A percentile compares a stretch with the other conserved stretches of the same genome.
Conservation (phyloP, 2,113 vertebrate species). For the Cochlearius cochlearius region DNA sequence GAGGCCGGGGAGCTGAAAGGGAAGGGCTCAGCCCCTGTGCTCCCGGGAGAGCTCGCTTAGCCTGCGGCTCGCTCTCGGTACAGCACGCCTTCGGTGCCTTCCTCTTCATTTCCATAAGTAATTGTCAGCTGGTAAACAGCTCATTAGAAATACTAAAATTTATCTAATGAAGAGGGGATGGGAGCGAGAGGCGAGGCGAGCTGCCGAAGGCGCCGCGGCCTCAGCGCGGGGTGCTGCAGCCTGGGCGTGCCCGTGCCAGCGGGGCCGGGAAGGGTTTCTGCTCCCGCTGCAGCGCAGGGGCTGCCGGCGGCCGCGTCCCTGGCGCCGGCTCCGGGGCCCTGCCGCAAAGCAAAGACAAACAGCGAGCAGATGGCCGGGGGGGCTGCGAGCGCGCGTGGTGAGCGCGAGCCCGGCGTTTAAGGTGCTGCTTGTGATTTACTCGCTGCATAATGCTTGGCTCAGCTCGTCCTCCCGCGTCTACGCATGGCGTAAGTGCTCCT, state of each 20-base stretch:
- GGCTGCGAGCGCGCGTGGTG: fast-evolving
- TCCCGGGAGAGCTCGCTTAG: neutral
- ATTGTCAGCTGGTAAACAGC: constrained; percentile 53
- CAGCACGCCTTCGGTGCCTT: neutral
- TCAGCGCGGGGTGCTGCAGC: neutral
- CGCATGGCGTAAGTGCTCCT: fast-evolving
- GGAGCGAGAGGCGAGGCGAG: neutral
- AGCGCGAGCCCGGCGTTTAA: fast-evolving
- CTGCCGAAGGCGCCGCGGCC: neutral
- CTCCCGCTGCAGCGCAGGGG: fast-evolving
- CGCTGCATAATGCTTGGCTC: fast-evolving
- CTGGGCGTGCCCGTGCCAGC: fast-evolving
- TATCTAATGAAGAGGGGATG: neutral
- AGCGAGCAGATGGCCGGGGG: neutral
- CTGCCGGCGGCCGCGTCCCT: fast-evolving
- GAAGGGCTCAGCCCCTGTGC: neutral
- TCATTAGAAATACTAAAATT: constrained; percentile 21
- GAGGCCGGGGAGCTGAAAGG: neutral
- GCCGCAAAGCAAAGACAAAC: neutral
- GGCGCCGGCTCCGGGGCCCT: fast-evolving
- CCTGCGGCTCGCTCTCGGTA: neutral
- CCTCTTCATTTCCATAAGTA: constrained; percentile 37
- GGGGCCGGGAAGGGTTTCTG: neutral
- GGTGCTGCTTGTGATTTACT: neutral
- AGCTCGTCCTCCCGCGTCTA: fast-evolving